Evolutionary conservation across 1,140 invertebrate genomes (phyloP).

Genomic region (Myzus persicae): DNA sequence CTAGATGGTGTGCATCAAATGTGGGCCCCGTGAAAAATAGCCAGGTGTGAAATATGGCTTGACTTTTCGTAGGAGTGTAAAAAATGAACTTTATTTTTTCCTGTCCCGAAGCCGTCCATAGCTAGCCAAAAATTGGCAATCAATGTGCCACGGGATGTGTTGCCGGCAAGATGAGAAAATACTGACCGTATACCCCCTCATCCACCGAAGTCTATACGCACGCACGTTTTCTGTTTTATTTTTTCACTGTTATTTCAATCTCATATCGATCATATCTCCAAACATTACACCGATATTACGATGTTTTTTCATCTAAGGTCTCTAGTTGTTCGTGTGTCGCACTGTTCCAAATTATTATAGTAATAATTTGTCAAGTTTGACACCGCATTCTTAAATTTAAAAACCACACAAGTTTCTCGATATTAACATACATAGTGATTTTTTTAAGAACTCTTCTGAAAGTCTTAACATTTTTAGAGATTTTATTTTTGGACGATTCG

Average conservation of each 20-base stretch:
- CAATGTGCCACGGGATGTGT: neutral
- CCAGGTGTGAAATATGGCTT: neutral
- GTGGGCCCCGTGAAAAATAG: constrained; percentile 1
- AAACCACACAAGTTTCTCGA: no score
- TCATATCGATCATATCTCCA: neutral
- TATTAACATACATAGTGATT: no score
- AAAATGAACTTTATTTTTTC: neutral
- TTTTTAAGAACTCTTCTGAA: no score
- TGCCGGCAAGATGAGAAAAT: neutral
- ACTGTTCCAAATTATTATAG: neutral
- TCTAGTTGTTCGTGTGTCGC: neutral
- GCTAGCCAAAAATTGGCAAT: neutral
- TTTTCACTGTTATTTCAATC: neutral
- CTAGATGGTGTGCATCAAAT: neutral
- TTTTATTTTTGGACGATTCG: no score
- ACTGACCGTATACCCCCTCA: neutral
- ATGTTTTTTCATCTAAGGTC: neutral
- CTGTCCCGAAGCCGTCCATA: neutral
- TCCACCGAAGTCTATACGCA: neutral
- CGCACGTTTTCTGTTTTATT: neutral
- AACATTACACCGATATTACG: neutral
- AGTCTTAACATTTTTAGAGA: no score
- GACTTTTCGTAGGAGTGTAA: neutral
- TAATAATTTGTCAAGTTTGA: no score
- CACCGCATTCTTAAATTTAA: no score